Base-by-base conservation (phyloP, 1,140 invertebrate species). In the Lordiphosa mommai region DNA sequence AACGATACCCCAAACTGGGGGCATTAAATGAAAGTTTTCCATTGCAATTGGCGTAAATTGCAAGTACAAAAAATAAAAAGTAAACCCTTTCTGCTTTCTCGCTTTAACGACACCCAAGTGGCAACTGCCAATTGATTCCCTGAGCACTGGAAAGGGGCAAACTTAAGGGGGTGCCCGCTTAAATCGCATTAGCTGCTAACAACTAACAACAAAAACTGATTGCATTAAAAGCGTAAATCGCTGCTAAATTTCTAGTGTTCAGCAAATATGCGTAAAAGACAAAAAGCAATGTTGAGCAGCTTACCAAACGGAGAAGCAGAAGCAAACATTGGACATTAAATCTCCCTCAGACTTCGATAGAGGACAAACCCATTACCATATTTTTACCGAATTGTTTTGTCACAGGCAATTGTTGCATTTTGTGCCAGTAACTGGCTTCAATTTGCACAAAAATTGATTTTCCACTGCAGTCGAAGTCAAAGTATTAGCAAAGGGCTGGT, bases 1-100 rank as follows among this genome's bases (percentile, higher is more conserved):
- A 74, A 82, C 65, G 76, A 74, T 57, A 80, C 66, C 74, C 61
- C 61, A 71, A 80, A 80, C 71, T 80, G 76, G 59, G 76, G 76
- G 71, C 52, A 82, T 82, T 82, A 84, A 76, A 57, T 37, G 76
- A 61, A 70, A 40, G 40, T 38, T 36, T 48, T 37, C 23, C 29
- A 29, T 32, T 68, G 65, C 70, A 84, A 76, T 84, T 77, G 66
- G 48, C 73, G 49, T 72, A 76, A 84, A 82, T 64, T 76, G 77
- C 61, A 56, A 76, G 61, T 43, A 47, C 46, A 38, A 59, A 59
- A 84, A 74, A 76, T 48, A 55, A 46, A 32, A 32, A 13, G 32
- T 20, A 48, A 59, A 14, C 46, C 51, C 50, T 50, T 69, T 33
- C 41, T 41, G 38, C 34, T 57, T 37, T 52, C 32, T 20, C 48